These are phyloP conservation scores for Pardalotus punctatus DNA, from an alignment of 2,113 vertebrate species.

Conservation along the genomic window DNA sequence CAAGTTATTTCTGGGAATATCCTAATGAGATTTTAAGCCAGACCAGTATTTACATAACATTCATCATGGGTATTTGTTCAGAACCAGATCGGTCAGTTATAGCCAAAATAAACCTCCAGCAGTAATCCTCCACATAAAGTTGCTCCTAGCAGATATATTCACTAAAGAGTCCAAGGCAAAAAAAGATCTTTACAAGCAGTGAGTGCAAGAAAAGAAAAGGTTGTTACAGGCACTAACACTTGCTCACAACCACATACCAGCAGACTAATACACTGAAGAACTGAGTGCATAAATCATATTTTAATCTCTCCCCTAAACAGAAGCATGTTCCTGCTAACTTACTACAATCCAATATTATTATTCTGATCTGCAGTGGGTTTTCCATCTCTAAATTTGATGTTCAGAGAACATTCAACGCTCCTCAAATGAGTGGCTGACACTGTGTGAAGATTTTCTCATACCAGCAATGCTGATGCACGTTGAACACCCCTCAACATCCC, in stretches of 20 bases:
- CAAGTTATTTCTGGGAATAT: conserved; percentile 31
- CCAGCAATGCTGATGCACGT: background rate
- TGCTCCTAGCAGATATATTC: background rate
- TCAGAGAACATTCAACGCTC: background rate
- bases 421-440: background rate
- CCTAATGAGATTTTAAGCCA: conserved; percentile 25
- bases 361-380: background rate
- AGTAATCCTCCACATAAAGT: background rate
- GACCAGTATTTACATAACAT: conserved; percentile 7
- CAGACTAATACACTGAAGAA: background rate
- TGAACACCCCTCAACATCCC: background rate
- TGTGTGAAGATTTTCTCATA: background rate
- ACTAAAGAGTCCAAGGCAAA: background rate
- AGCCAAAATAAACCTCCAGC: conserved; percentile 34
- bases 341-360: background rate
- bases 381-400: background rate
- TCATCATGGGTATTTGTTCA: conserved; percentile 18
- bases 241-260: background rate
- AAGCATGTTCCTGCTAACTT: background rate
- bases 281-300: background rate
- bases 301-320: background rate
- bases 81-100: background rate
- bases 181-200: background rate
- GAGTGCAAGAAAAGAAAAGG: background rate
- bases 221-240: background rate